Base-by-base conservation (phyloP, 2,113 vertebrate genomes). In the Turdus rufiventris region DNA sequence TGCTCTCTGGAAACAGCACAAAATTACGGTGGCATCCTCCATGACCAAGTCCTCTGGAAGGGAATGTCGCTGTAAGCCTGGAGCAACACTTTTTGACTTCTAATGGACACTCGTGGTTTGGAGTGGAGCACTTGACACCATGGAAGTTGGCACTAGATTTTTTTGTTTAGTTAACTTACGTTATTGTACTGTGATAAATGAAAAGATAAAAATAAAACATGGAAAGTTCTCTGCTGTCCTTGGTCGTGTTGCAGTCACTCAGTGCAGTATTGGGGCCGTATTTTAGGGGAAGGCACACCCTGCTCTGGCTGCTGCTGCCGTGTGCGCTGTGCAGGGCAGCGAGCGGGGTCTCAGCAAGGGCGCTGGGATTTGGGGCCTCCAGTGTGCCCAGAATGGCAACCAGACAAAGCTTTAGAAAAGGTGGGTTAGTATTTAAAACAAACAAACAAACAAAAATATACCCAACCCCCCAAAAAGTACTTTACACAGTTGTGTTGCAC, bases 321-420 rank as follows among this genome's bases (percentile, higher is more conserved):
- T 1, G 26, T 12, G 48, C 0, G 1, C 38, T 1, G 28, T 12
- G 51, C 8, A 2, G 63, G 33, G 3, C 5, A 7, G 56, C 0
- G 17, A 25, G n/a, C 0, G 1, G 23, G 24, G 12, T 25, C 20
- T 10, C 31, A 34, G 0, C 0, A 2, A 14, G 7, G 15, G 13
- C 1, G 2, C n/a, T 2, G 6, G 12, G 23, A n/a, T 19, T 3
- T n/a, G 8, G 9, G 7, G 48, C 31, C 51, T 33, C 14, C 4
- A 3, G 7, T 1, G 1, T 8, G 33, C 1, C 20, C 3, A 1
- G 5, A 4, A 2, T 12, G 25, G 31, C 19, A 36, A 2, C 0
- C 3, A 12, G 28, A 18, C 11, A 17, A 29, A 29, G 34, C 29
- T 13, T 10, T 4, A 2, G 11, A 21, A 24, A 43, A 51, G 16